Conservation (phyloP, 2,797 vertebrate genomes). For the Parambassis ranga region DNA sequence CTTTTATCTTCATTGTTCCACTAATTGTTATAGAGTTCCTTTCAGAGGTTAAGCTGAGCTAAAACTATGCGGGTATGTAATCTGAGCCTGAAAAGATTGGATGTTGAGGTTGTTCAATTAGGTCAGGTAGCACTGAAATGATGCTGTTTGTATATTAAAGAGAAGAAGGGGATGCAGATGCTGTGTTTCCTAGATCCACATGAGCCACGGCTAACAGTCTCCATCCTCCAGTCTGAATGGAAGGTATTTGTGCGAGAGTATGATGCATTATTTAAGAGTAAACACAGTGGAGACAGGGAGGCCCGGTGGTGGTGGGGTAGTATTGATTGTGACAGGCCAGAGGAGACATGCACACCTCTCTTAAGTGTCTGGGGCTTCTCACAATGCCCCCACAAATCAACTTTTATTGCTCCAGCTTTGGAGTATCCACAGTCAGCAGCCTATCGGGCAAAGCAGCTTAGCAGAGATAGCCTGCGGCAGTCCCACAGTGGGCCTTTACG, state of each 20-base stretch:
- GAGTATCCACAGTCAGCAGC: slow-evolving; percentile 70
- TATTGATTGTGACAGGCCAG: slow-evolving; percentile 76
- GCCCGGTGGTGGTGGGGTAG: slow-evolving; percentile 54
- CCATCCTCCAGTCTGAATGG: slow-evolving; percentile 63
- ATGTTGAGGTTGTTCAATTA: slow-evolving; percentile 65
- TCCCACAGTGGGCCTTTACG: slow-evolving; percentile 59
- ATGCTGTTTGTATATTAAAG: slow-evolving; percentile 42
- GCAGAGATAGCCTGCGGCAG: slow-evolving; percentile 69
- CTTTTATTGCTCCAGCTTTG: slow-evolving; percentile 75
- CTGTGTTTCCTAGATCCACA: slow-evolving; percentile 58
- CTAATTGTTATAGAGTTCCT: slow-evolving; percentile 67
- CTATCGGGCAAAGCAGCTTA: slow-evolving; percentile 76
- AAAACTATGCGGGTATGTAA: slow-evolving; percentile 60
- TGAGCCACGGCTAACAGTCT: slow-evolving; percentile 59
- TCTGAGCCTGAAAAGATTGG: slow-evolving; percentile 62
- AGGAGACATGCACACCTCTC: slow-evolving; percentile 74
- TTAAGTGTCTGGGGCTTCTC: slow-evolving; percentile 74
- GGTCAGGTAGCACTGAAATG: slow-evolving; percentile 65
- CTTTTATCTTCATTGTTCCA: slow-evolving; percentile 61
- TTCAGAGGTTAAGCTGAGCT: slow-evolving; percentile 66
- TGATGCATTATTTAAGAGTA: slow-evolving; percentile 77
- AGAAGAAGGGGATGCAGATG: slow-evolving; percentile 41
- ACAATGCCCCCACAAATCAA: slow-evolving; percentile 74
- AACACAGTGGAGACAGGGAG: slow-evolving; percentile 68
- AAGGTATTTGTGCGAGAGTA: slow-evolving; percentile 60